Conservation (phyloP, 2,113 vertebrate genomes). For the Oenanthe melanoleuca region DNA sequence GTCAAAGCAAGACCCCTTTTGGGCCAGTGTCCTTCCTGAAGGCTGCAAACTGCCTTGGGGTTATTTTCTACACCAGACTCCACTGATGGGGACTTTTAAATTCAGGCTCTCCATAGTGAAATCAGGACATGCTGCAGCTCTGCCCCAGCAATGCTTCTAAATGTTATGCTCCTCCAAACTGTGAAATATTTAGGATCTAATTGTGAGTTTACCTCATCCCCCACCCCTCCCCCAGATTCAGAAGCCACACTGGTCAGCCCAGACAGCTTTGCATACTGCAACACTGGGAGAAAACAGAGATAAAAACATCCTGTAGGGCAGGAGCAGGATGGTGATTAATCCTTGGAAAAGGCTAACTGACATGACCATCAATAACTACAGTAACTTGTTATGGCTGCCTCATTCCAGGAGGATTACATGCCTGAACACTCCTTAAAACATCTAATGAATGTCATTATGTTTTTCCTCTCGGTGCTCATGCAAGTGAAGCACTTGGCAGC, state of each 20-base stretch:
- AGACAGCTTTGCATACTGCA: neutral
- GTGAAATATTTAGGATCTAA: neutral
- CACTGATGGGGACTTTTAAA: neutral
- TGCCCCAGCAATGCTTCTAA: neutral
- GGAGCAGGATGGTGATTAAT: conserved; percentile 68
- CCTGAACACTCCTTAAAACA: conserved; percentile 72
- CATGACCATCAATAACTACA: conserved; percentile 71
- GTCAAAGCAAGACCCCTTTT: neutral
- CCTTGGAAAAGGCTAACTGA: conserved; percentile 70
- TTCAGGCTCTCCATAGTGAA: neutral
- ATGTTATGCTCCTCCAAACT: neutral
- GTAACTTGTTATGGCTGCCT: conserved; percentile 74
- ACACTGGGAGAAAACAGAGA: conserved; percentile 37
- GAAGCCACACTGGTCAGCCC: neutral
- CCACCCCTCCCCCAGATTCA: neutral
- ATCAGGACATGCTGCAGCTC: neutral
- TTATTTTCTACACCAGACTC: neutral
- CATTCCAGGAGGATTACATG: conserved; percentile 74
- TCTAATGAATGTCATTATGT: conserved; percentile 74
- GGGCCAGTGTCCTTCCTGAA: neutral
- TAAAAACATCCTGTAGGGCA: conserved; percentile 63
- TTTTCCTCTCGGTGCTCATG: conserved; percentile 60
- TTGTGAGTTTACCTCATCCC: neutral
- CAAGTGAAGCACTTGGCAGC: conserved; percentile 49
- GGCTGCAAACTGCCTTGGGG: neutral